These are phyloP conservation scores for Matsumurasca onukii DNA, from an alignment of 1,140 invertebrate species.

Conservation along the genomic window DNA sequence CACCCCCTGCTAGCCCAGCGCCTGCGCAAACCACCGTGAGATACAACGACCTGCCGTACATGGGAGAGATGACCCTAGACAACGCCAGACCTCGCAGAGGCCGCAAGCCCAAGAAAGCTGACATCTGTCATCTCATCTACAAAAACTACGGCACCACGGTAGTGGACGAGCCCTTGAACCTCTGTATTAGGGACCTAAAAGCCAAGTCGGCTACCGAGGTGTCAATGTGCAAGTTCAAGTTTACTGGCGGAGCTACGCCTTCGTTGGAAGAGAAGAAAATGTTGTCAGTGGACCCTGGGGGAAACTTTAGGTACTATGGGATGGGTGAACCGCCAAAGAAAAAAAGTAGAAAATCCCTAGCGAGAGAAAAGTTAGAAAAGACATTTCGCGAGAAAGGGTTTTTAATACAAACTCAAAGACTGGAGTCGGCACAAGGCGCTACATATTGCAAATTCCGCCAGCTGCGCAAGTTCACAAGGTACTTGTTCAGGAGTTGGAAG, in stretches of 20 bases:
- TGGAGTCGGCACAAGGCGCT: conserved; percentile 87
- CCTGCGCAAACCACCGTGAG: conserved; percentile 58
- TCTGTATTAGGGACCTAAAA: conserved; percentile 69
- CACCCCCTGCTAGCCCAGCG: conserved; percentile 50
- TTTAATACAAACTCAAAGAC: conserved; percentile 87
- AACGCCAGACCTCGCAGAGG: conserved; percentile 80
- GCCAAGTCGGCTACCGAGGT: conserved; percentile 41
- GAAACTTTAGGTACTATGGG: conserved; percentile 32
- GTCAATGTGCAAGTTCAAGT: conserved; percentile 93
- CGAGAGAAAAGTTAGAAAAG: conserved; percentile 85
- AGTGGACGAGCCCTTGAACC: conserved; percentile 71
- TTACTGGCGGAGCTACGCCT: conserved; percentile 84
- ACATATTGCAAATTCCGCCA: conserved; percentile 94
- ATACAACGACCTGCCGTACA: conserved; percentile 82
- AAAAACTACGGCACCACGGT: conserved; percentile 87
- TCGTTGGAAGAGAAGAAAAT: conserved; percentile 88
- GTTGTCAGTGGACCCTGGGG: conserved; percentile 56
- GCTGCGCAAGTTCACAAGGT: conserved; percentile 86
- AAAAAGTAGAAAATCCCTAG: conserved; percentile 77
- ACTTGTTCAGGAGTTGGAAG: conserved; percentile 90
- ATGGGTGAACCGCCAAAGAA: conserved; percentile 45
- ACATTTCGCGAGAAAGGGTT: conserved; percentile 92
- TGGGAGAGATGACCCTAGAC: conserved; percentile 87
- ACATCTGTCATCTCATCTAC: conserved; percentile 88
- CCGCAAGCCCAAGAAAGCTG: conserved; percentile 82